Conservation (phyloP, 2,888 invertebrate species). For the Eubasilissa splendida region DNA sequence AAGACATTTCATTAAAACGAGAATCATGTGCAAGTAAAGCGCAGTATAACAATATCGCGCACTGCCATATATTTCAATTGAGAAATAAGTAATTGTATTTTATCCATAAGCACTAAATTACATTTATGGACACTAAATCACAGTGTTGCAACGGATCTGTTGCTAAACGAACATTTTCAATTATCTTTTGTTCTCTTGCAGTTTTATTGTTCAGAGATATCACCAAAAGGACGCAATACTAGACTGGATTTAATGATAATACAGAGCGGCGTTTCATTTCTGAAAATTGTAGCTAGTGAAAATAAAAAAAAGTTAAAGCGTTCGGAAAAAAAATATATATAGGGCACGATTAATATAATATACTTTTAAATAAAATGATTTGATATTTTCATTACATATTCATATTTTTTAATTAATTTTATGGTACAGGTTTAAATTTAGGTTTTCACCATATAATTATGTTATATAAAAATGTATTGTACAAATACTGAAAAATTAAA, state of each 20-base stretch:
- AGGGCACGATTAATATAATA: no score
- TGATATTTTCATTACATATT: no score
- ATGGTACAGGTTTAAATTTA: no score
- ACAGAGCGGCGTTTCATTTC: neutral
- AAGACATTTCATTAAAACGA: no score
- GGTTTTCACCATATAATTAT: no score
- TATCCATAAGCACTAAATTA: slow-evolving; percentile 37
- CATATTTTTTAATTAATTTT: no score
- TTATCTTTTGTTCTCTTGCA: slow-evolving; percentile 43
- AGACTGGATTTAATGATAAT: slow-evolving; percentile 14
- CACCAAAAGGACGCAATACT: neutral
- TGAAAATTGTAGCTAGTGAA: neutral
- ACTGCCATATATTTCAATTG: slow-evolving; percentile 11
- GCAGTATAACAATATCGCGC: neutral
- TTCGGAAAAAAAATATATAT: no score
- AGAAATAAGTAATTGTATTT: slow-evolving; percentile 39
- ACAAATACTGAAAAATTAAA: no score
- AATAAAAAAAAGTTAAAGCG: no score
- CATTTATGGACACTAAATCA: slow-evolving; percentile 47
- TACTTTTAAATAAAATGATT: no score
- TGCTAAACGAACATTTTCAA: slow-evolving; percentile 48
- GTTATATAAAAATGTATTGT: no score
- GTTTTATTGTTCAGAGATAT: slow-evolving; percentile 13
- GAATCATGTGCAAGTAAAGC: neutral
- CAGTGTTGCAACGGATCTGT: slow-evolving; percentile 36